A percentile compares a stretch with the other conserved stretches of the same genome.
These are phyloP conservation scores for Phyllostomus discolor DNA, from an alignment of 2,113 vertebrate species.

Conservation along the genomic window DNA sequence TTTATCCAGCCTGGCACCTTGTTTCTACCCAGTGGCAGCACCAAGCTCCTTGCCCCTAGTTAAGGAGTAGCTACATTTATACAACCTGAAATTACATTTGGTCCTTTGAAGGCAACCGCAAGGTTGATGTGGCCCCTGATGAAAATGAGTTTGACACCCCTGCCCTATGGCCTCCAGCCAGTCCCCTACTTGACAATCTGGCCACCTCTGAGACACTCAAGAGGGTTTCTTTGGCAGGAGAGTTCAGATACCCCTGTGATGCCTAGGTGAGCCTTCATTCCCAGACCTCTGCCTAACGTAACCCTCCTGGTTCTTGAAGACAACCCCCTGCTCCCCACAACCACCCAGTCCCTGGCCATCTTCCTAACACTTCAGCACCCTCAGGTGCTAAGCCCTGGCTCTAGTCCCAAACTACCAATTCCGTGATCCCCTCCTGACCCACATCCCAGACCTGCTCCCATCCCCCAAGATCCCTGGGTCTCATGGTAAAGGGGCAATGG, in stretches of 20 bases:
- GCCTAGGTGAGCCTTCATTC: background rate
- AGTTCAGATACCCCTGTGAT: conserved; percentile 21
- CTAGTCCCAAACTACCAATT: background rate
- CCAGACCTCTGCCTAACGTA: background rate
- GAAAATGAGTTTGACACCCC: no score
- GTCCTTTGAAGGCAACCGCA: no score
- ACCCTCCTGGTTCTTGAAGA: background rate
- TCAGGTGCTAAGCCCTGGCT: background rate
- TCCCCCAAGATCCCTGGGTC: background rate
- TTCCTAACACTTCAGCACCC: background rate
- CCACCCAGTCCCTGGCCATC: background rate
- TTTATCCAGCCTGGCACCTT: no score
- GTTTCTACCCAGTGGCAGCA: no score
- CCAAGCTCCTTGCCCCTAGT: no score
- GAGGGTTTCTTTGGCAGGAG: conserved; percentile 18
- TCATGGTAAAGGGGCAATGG: conserved; percentile 25
- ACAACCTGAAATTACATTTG: no score
- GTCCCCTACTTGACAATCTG: conserved; percentile 19
- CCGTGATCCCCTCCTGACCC: background rate
- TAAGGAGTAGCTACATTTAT: no score
- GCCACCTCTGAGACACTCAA: background rate
- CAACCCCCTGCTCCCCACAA: background rate
- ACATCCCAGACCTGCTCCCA: background rate
- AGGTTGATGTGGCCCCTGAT: no score
- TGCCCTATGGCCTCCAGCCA: background rate